Conservation (phyloP, 2,797 vertebrate genomes). For the Pithecia hirsuta region DNA sequence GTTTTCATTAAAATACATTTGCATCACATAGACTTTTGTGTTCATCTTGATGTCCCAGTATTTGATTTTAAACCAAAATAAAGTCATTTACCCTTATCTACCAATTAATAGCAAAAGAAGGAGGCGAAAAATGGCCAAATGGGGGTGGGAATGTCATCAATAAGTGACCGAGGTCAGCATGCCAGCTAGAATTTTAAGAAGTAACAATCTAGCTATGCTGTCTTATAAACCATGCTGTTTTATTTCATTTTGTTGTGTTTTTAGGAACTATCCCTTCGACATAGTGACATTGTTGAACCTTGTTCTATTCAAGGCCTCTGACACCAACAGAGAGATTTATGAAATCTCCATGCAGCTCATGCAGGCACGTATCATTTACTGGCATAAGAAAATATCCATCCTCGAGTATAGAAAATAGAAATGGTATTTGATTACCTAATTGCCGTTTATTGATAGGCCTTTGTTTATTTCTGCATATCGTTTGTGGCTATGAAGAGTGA, state of each 20-base stretch:
- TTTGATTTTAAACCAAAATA: conserved; percentile 12
- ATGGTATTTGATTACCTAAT: neutral
- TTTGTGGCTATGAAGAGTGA: neutral
- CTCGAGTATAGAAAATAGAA: neutral
- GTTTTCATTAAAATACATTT: conserved; percentile 64
- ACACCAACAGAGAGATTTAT: conserved; percentile 98
- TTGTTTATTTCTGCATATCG: neutral
- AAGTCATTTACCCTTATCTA: neutral
- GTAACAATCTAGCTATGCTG: neutral
- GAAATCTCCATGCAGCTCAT: conserved; percentile 99
- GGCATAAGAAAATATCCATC: neutral
- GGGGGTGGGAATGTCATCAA: neutral
- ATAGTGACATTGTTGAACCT: conserved; percentile 97
- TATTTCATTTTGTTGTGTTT: conserved; percentile 75
- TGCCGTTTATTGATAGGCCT: neutral
- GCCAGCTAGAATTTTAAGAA: neutral
- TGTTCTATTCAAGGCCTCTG: conserved; percentile 98
- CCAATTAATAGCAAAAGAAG: neutral
- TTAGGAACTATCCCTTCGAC: conserved; percentile 98
- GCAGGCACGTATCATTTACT: conserved; percentile 90
- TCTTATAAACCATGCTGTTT: conserved; percentile 47
- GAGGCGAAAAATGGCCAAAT: neutral
- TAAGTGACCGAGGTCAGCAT: neutral
- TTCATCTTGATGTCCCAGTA: neutral
- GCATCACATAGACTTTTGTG: neutral